Base-by-base conservation (phyloP, 1,140 invertebrate genomes). In the Rhopalosiphum maidis region DNA sequence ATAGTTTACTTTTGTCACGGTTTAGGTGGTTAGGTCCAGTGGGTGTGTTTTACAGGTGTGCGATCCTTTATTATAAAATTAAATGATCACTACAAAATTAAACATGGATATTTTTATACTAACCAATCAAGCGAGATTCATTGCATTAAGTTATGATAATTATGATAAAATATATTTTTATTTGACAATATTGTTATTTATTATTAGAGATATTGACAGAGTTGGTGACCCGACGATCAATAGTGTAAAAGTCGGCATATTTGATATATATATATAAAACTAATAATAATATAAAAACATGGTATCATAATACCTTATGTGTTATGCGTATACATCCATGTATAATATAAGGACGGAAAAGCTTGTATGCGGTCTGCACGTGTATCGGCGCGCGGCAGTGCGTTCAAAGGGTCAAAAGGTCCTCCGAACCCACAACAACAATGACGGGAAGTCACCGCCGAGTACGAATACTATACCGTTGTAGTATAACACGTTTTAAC, bases 381-480 rank as follows among this genome's bases (percentile, higher is more conserved):
- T 48, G 86, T 48, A 22, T 43, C 4, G 43, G n/a, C 46, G 30
- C 21, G 5, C 46, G 60, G 60, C 60, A n/a, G 23, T 41, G 43
- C 60, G 82, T 85, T 54, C 68, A 85, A 86, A 93, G 91, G 91
- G 91, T 93, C 91, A 93, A 85, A 93, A 93, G 91, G 91, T 93
- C 91, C 35, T 86, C 37, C 46, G 48, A 86, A 90, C n/a, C 37
- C 37, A 43, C 37, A 68, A 93, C 77, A 93, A 93, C 91, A 93
- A 93, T 93, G 91, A 85, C 91, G 77, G 91, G 91, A 93, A 93
- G 91, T 93, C 77, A 43, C 30, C 60, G 60, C 60, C 6, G 41
- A 18, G 55, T 21, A 60, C 30, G 77, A n/a, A 43, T 83, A 91
- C 23, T 68, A 43, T 55, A 37, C 60, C 60, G 60, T 18, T 77